Base-by-base conservation (phyloP, 2,797 vertebrate genomes). In the Echiichthys vipera region DNA sequence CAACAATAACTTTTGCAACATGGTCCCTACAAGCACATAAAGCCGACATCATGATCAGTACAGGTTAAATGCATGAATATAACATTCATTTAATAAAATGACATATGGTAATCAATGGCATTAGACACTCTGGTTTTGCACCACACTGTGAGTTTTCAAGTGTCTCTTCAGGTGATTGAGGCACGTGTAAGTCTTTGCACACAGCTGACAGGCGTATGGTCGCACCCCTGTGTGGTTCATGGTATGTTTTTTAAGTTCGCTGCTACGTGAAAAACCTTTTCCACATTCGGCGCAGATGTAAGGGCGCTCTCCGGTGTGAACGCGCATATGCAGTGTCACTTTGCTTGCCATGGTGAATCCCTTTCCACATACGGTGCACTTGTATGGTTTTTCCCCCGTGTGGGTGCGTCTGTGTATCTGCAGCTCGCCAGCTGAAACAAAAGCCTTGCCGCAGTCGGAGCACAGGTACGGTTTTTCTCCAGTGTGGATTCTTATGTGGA, bases 381-480 rank as follows among this genome's bases (percentile, higher is more conserved):
- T 84, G 83, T 91, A 83, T 0, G 86, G 89, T 64, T 61, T 90
- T 27, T 91, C 89, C 20, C 88, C 89, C 0, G 86, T 89, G 67
- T 88, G 88, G 6, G 71, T 88, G 42, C 87, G 85, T n/a, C 78
- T 74, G 74, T 91, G 90, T 65, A 90, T 87, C 79, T 88, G 85
- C 76, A 91, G 81, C 51, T 89, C 88, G 0, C 90, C 85, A 0
- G 85, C 87, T 0, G 85, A 89, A 14, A 83, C 32, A 20, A 86
- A 91, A 8, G 72, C 77, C 51, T 90, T 89, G 13, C 86, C 86
- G 2, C 86, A 90, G 75, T 88, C 80, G 0, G 80, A 66, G 77
- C 83, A 91, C 36, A 85, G 64, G 22, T 89, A 88, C 0, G 84
- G 87, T 57, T 88, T 88, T 69, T 85, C 88, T 40, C 86, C 84